Evolutionary conservation across 2,113 vertebrate species (phyloP).

Genomic region (Sapayoa aenigma): DNA sequence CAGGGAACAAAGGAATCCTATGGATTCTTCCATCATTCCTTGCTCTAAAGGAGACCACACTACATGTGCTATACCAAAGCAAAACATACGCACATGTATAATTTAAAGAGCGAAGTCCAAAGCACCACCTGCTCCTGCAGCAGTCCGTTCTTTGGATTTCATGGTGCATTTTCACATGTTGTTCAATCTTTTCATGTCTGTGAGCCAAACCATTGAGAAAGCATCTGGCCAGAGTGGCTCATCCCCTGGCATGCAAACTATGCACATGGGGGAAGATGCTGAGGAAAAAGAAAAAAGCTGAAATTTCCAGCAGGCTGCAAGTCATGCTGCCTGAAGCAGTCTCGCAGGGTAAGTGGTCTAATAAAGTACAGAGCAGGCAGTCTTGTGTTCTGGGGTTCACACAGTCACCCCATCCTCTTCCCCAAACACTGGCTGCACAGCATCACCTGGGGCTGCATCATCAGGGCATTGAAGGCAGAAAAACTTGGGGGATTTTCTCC

Average conservation of each 20-base stretch:
- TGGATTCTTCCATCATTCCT: not conserved
- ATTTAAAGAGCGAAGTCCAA: not conserved
- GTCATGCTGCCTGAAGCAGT: not conserved
- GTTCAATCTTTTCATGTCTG: not conserved
- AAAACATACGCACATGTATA: accelerated
- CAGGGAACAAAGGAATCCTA: not conserved
- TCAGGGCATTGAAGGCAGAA: not conserved
- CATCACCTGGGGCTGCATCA: not conserved
- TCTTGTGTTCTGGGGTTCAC: not conserved
- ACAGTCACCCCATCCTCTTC: accelerated
- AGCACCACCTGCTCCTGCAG: not conserved
- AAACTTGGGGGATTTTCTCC: not conserved
- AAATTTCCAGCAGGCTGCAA: not conserved
- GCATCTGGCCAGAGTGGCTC: not conserved
- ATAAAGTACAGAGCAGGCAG: not conserved
- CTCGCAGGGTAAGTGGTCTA: not conserved
- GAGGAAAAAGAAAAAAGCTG: not conserved
- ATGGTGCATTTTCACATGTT: not conserved
- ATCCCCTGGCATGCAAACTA: constrained; percentile 16
- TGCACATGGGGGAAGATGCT: not conserved
- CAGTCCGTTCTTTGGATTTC: not conserved
- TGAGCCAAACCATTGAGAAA: not conserved
- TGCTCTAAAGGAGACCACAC: not conserved
- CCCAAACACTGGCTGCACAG: not conserved
- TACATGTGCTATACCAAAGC: not conserved